A percentile compares a stretch with the other conserved stretches of the same genome.
Conservation (phyloP, 1,140 invertebrate genomes). For the Philotrypesis tridentata region DNA sequence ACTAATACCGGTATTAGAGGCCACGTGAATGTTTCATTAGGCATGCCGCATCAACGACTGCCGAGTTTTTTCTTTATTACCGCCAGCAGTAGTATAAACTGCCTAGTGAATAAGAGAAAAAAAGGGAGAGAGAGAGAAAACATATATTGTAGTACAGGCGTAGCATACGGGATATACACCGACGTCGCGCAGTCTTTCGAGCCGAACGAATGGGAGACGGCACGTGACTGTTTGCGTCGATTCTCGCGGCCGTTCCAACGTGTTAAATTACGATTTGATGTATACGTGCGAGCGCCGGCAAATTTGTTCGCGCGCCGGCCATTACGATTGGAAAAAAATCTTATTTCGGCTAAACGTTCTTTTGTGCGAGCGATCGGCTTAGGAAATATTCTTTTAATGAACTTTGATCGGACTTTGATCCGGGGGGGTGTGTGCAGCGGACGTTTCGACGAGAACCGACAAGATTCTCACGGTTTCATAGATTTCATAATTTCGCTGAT, state of each 20-base stretch:
- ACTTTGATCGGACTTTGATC: neutral
- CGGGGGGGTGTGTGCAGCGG: neutral
- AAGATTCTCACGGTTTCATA: conserved; percentile 9
- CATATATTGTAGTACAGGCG: no score
- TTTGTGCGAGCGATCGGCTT: neutral
- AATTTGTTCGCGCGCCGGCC: conserved; percentile 20
- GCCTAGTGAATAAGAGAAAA: neutral
- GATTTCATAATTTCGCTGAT: neutral
- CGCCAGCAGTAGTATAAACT: neutral
- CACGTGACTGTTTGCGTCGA: conserved; percentile 8
- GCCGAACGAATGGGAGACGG: neutral
- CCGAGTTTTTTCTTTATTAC: neutral
- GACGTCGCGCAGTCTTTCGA: neutral
- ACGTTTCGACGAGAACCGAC: neutral
- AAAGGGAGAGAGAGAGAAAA: neutral
- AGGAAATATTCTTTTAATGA: neutral
- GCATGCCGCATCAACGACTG: conserved; percentile 16
- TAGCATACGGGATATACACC: neutral
- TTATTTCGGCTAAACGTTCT: neutral
- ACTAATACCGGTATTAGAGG: conserved; percentile 40
- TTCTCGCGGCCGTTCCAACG: neutral
- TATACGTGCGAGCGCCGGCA: conserved; percentile 14
- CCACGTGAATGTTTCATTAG: conserved; percentile 50
- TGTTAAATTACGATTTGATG: conserved; percentile 36
- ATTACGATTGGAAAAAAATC: conserved; percentile 9